These are phyloP conservation scores for Danio jaintianensis DNA, from an alignment of 2,797 vertebrate species.

Conservation along the genomic window DNA sequence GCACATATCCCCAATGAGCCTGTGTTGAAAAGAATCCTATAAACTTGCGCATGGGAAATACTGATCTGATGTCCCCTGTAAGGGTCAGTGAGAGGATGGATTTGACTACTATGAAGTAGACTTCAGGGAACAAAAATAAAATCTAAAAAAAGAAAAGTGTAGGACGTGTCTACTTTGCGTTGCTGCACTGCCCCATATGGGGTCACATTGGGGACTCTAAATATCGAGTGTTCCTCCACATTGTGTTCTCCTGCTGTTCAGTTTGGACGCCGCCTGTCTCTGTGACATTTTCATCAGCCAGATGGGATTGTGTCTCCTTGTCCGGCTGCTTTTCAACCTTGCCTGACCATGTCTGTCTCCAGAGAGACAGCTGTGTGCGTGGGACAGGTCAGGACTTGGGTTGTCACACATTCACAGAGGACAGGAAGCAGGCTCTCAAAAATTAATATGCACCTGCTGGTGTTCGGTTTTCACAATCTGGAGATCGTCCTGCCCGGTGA, in stretches of 20 bases:
- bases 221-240: neutral
- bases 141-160: neutral
- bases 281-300: constrained; percentile 62
- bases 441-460: constrained; percentile 42
- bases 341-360: constrained; percentile 68
- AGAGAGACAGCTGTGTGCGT: constrained; percentile 66
- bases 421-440: constrained; percentile 32
- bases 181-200: constrained; percentile 18
- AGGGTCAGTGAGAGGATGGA: neutral
- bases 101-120: neutral
- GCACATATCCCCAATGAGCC: no score
- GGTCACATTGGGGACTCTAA: constrained; percentile 7
- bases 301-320: constrained; percentile 67
- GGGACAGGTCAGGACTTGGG: constrained; percentile 32
- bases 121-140: neutral
- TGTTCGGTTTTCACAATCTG: neutral
- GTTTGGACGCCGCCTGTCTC: constrained; percentile 43
- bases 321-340: constrained; percentile 71
- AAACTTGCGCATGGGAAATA: no score
- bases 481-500: constrained; percentile 3
- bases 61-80: no score
- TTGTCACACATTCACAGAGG: constrained; percentile 25
- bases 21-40: no score
- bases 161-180: no score
- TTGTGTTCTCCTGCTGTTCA: constrained; percentile 32